Base-by-base conservation (phyloP, 2,888 invertebrate species). In the Anoplius nigerrimus region DNA sequence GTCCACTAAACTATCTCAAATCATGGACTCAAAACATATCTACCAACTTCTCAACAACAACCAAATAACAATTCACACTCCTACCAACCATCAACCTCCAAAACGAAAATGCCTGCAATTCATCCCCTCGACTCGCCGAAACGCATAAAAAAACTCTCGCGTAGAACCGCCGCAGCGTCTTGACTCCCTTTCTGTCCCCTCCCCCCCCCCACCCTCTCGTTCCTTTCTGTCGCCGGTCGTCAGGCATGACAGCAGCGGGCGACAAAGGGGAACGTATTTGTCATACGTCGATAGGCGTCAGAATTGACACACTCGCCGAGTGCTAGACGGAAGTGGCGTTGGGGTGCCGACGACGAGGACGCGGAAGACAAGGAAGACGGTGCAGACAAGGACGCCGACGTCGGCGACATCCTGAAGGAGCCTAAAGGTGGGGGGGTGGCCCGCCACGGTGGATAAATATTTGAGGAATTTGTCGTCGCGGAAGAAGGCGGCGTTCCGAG, bases 231-330 rank as follows among this genome's bases (percentile, higher is more conserved):
- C 74, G 84, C 82, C 84, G 77, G 79, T 70, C 70, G 75, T 84
- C 81, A 82, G 81, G 77, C 74, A 71, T 66, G 56, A 53, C 43
- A 43, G 64, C 62, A 57, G 58, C 45, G 66, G 11, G 74, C 63
- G 78, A 77, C 72, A 74, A 71, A 75, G 73, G 69, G 70, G 70
- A n/a, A n/a, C 77, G 80, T 84, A 84, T 88, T 88, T 88, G 87
- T 87, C 87, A 87, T 86, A 85, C 84, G 86, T 86, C 86, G 86
- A 87, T 88, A 85, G 86, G 83, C 84, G 82, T 86, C 84, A 82
- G 81, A 83, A 84, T 84, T 86, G 87, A 88, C 86, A 84, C 79
- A 80, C 81, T 85, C 82, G 75, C 74, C 75, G 82, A 80, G 84
- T 78, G 82, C 79, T 83, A 83, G 84, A 81, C 84, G 85, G 82